A percentile compares a stretch with the other conserved stretches of the same genome.
phyloP scores from a whole-genome alignment of 1,140 invertebrate species.

The Cheumatopsyche charites region DNA sequence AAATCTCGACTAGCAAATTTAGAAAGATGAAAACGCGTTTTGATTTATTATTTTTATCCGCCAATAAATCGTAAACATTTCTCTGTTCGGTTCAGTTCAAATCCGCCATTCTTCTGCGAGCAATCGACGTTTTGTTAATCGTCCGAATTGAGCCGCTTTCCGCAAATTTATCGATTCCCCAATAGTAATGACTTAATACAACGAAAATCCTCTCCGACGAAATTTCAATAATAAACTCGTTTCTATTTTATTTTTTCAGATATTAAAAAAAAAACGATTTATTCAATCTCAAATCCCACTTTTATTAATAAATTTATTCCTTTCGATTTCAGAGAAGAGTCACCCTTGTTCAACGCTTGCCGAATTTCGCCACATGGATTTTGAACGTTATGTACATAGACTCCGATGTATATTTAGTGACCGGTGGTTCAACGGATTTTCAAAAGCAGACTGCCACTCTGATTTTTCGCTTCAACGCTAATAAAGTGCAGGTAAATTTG shows the following conservation, averaged over 20 bases:
- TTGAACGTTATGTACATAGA: conserved; percentile 12
- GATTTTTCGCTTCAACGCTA: conserved; percentile 36
- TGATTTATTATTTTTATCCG: conserved; percentile 28
- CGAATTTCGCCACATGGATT: conserved; percentile 27
- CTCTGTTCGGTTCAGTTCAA: neutral
- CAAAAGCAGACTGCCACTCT: conserved; percentile 1
- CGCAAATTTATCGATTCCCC: too few species aligned
- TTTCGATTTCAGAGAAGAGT: conserved; percentile 33
- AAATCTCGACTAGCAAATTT: conserved; percentile 15
- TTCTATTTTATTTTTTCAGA: too few species aligned
- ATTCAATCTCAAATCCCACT: too few species aligned
- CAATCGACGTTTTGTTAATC: neutral
- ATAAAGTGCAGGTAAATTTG: conserved; percentile 24
- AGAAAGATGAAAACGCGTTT: conserved; percentile 21
- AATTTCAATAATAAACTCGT: too few species aligned
- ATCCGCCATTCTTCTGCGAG: neutral
- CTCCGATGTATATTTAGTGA: conserved; percentile 9
- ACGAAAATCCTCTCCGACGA: too few species aligned
- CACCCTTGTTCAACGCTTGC: conserved; percentile 40
- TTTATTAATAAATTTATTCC: too few species aligned
- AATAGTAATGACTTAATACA: too few species aligned
- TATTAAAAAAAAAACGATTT: too few species aligned
- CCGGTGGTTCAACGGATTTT: conserved; percentile 31
- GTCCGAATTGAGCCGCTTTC: neutral
- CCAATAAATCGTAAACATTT: conserved; percentile 28